Base-by-base conservation (phyloP, 2,888 invertebrate species). In the Gastracanthus pulcherrimus region DNA sequence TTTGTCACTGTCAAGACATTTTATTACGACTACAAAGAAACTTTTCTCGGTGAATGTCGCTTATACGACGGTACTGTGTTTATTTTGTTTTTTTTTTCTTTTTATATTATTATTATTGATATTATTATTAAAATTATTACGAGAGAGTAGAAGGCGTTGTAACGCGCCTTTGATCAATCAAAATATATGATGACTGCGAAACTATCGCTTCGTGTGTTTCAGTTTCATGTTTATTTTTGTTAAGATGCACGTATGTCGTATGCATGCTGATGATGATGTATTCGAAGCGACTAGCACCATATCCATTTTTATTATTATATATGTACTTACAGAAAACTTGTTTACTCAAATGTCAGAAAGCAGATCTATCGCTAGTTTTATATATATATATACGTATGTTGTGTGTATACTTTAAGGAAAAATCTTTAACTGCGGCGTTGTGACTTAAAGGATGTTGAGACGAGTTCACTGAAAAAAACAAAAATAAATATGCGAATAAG, bases 161-260 rank as follows among this genome's bases (percentile, higher is more conserved):
- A 70, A 70, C 41, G 67, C n/a, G 19, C 62, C 55, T 80, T 66
- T 72, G 51, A 76, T 82, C 45, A 82, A 82, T 82, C 77, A 76
- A 82, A 77, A 77, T 70, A 64, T 82, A 69, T 74, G 67, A 82
- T 29, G 77, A 82, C 74, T 80, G 76, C 69, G 72, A 79, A 78
- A 66, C 75, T 70, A 64, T 80, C 62, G 66, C 76, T 76, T 72
- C 19, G 67, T 66, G 31, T 82, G 76, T 82, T 74, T 76, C 60
- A 67, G 74, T 76, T 82, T 66, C 62, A 72, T 45, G 69, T 74
- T 82, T 75, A 75, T 80, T 66, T 13, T 82, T 80, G 72, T 77
- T 82, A 77, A 80, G 80, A 69, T 80, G 80, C 77, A 76, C 70
- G 77, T 80, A 70, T 70, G 69, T 66, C 58, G 69, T 70, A 77